These are phyloP conservation scores for Siderastrea siderea DNA, from an alignment of 92 coral and sea anemone genomes.

Conservation along the genomic window DNA sequence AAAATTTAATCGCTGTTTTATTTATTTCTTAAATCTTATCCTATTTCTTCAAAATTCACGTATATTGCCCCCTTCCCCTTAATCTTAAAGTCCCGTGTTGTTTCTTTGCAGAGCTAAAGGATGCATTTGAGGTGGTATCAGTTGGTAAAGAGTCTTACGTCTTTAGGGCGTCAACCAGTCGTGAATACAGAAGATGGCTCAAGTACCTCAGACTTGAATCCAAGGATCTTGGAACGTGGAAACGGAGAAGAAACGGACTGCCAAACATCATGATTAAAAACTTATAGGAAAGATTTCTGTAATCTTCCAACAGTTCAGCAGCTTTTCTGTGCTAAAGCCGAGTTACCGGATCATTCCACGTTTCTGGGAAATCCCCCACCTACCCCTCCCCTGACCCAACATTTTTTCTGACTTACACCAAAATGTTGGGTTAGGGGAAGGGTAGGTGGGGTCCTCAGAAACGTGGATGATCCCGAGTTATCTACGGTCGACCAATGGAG, in stretches of 20 bases:
- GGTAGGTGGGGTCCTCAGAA: no score
- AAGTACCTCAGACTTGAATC: constrained; percentile 84
- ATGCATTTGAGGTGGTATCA: constrained; percentile 84
- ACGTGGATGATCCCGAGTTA: no score
- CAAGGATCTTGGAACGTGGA: constrained; percentile 93
- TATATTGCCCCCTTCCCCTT: not conserved
- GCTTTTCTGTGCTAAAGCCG: no score
- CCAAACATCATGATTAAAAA: constrained; percentile 97
- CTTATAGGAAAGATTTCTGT: constrained; percentile 14
- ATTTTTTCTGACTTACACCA: not conserved
- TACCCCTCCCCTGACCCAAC: not conserved
- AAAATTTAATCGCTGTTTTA: no score
- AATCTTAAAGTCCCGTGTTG: not conserved
- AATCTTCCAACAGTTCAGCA: no score
- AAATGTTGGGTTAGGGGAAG: no score
- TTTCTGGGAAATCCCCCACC: not conserved
- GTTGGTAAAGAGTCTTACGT: constrained; percentile 88
- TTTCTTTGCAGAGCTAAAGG: constrained; percentile 81
- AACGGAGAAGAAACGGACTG: constrained; percentile 92
- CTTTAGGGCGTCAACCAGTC: constrained; percentile 77
- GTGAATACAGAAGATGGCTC: constrained; percentile 89
- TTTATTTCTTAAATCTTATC: not conserved
- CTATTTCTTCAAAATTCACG: not conserved
- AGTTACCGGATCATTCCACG: no score
- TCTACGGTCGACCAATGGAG: no score